A percentile compares a stretch with the other conserved stretches of the same genome.
These are phyloP conservation scores for Borostomias antarcticus DNA, from an alignment of 2,797 vertebrate genomes.

Conservation along the genomic window DNA sequence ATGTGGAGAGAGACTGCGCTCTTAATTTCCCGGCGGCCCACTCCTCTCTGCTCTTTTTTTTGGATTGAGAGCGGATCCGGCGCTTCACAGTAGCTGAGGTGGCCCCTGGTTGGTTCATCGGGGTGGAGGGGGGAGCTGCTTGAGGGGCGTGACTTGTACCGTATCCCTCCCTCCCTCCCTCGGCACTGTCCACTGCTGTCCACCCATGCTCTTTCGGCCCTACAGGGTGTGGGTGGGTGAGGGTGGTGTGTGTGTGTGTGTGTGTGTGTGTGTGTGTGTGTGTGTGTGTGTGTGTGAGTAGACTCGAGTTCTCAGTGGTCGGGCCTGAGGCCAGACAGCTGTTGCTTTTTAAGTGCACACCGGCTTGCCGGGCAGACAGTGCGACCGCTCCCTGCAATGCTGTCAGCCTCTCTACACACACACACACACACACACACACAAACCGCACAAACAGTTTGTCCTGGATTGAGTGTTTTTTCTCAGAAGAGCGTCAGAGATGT, in stretches of 20 bases:
- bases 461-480: not conserved
- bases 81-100: too few species aligned
- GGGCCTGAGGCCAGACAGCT: conserved; percentile 36
- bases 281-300: conserved; percentile 39
- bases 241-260: conserved; percentile 11
- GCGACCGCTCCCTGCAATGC: conserved; percentile 24
- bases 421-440: not conserved
- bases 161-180: not conserved
- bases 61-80: too few species aligned
- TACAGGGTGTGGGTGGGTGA: not conserved
- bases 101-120: not conserved
- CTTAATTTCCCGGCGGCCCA: not conserved
- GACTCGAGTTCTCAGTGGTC: conserved; percentile 24
- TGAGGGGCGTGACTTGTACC: not conserved
- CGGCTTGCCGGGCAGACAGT: conserved; percentile 12
- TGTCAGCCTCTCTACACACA: not conserved
- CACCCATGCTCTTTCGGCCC: not conserved
- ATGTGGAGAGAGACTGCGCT: not conserved
- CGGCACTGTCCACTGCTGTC: not conserved
- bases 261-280: conserved; percentile 18
- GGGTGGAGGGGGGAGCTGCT: not conserved
- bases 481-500: too few species aligned
- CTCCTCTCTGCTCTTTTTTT: too few species aligned
- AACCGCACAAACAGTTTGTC: not conserved
- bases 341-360: conserved; percentile 4